Evolutionary conservation across 2,888 invertebrate genomes (phyloP).

Genomic region (Oxyteleia sp.): DNA sequence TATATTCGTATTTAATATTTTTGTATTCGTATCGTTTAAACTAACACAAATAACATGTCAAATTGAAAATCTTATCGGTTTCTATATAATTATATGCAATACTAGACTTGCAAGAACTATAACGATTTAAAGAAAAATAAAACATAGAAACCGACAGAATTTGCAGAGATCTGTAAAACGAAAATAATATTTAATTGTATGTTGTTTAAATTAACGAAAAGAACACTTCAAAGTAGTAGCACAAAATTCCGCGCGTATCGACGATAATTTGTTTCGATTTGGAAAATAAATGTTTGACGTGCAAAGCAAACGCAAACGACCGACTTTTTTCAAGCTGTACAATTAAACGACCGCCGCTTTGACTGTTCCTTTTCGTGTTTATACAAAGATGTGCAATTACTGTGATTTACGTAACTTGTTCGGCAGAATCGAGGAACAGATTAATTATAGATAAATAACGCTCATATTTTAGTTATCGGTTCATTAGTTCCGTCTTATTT

Average conservation of each 20-base stretch:
- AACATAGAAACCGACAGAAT: too few relatives aligned
- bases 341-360: conserved; percentile 76
- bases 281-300: conserved; percentile 46
- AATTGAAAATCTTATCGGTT: too few relatives aligned
- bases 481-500: conserved; percentile 39
- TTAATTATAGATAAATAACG: conserved; percentile 56
- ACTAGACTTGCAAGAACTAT: too few relatives aligned
- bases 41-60: too few relatives aligned
- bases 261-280: conserved; percentile 25
- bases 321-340: conserved; percentile 80
- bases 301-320: conserved; percentile 73
- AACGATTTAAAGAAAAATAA: too few relatives aligned
- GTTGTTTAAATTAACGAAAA: too few relatives aligned
- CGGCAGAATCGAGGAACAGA: conserved; percentile 26
- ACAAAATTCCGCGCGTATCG: neutral
- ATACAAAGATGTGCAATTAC: conserved; percentile 55
- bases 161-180: too few relatives aligned
- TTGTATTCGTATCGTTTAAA: too few relatives aligned
- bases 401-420: conserved; percentile 34
- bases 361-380: conserved; percentile 52
- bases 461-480: conserved; percentile 34
- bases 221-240: too few relatives aligned
- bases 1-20: too few relatives aligned
- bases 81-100: too few relatives aligned
- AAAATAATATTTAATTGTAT: too few relatives aligned